Percentiles rank a stretch among this genome's conserved stretches.
phyloP scores from a whole-genome alignment of 2,888 invertebrate genomes.

The Ganaspis brasiliensis region DNA sequence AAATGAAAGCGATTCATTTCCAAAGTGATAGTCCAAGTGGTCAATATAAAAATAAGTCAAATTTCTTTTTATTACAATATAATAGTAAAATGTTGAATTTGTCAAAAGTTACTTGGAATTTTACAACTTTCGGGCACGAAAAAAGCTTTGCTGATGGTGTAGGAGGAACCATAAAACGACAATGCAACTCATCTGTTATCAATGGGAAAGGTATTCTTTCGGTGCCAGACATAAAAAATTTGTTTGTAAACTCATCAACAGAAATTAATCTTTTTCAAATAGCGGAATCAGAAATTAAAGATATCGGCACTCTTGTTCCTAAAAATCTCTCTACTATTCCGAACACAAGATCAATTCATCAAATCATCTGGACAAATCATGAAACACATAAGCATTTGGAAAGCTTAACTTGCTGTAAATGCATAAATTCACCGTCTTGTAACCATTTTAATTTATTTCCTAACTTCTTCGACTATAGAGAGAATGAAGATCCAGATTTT shows the following conservation, averaged over 20 bases:
- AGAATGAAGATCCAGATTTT: neutral
- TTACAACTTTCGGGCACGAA: constrained; percentile 33
- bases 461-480: neutral
- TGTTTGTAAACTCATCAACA: neutral
- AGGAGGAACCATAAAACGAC: constrained; percentile 43
- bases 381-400: neutral
- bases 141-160: constrained; percentile 42
- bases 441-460: no score
- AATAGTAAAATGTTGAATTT: constrained; percentile 28
- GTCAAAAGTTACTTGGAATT: constrained; percentile 33
- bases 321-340: neutral
- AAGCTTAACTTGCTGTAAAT: no score
- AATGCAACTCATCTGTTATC: neutral
- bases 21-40: constrained; percentile 48
- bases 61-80: constrained; percentile 44
- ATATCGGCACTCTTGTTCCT: neutral
- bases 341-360: neutral
- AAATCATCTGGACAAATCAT: neutral
- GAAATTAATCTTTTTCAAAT: neutral
- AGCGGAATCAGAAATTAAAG: neutral
- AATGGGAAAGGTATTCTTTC: neutral
- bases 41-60: constrained; percentile 30
- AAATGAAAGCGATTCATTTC: constrained; percentile 46
- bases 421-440: no score
- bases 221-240: neutral